Base-by-base conservation (phyloP, 2,888 invertebrate genomes). In the Cheilosia soror region DNA sequence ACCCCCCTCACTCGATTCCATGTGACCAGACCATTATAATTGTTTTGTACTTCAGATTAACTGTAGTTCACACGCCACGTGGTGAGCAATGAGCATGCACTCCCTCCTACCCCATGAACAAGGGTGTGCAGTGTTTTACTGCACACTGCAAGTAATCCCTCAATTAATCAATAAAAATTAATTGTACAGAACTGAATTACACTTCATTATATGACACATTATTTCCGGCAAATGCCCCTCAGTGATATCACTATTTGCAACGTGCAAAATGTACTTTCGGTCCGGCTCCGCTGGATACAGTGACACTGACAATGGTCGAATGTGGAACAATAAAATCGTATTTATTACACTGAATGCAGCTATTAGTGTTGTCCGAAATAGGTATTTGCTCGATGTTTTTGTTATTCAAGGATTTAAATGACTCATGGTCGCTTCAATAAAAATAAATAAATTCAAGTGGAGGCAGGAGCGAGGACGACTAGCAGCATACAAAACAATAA, bases 141-240 rank as follows among this genome's bases (percentile, higher is more conserved):
- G 3, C 57, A 27, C 27, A 47, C 31, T 9, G 62, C 58, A 68
- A 73, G 69, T 63, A 42, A 73, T 83, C 55, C 79, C 20, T 37
- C 58, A 79, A 79, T 84, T 69, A 84, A 79, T 84, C 73, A 75
- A 84, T 84, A 79, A 79, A 79, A 69, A 20, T 63, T 79, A 84
- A 84, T 79, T 75, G 75, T 53, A 57, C 68, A 20, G 68, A 63
- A 55, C 37, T 37, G 63, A 69, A 69, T 65, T 75, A 68, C 49
- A 68, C 63, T 83, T 68, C 49, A 73, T 83, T 83, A 65, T 69
- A 79, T 79, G 79, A 47, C 68, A 63, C 44, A 84, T 68, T 51
- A 78, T 73, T 71, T 62, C 53, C 71, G 57, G 4, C 25, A 53
- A 58, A 69, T 66, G 27, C 68, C 25, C 27, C 15, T 40, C 25